Conservation (phyloP, 2,797 vertebrate genomes). For the Picus viridis region DNA sequence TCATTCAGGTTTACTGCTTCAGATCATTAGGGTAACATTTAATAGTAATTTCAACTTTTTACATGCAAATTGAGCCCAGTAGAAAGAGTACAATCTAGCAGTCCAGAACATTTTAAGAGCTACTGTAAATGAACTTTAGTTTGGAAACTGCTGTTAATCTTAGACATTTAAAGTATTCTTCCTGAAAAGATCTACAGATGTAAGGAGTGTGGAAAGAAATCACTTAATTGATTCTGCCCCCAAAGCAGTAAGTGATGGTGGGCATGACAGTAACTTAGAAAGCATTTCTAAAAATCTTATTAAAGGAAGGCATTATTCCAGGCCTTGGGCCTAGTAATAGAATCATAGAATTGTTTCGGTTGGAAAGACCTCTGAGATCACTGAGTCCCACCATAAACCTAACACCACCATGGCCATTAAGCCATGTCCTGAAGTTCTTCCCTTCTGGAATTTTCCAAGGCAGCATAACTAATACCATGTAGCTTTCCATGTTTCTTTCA, state of each 20-base stretch:
- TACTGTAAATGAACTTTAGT: conserved; percentile 1
- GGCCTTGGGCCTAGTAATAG: background rate
- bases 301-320: background rate
- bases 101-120: conserved; percentile 33
- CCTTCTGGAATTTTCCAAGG: background rate
- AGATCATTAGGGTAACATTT: conserved; percentile 5
- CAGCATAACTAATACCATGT: background rate
- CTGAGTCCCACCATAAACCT: too few species aligned
- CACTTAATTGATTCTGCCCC: background rate
- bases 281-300: background rate
- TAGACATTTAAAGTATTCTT: background rate
- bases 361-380: too few species aligned
- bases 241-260: background rate
- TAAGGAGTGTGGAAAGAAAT: background rate
- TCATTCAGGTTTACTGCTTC: conserved; percentile 25
- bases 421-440: background rate
- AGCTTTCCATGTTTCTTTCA: background rate
- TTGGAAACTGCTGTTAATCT: conserved; percentile 21
- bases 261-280: background rate
- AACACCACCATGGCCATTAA: too few species aligned
- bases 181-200: background rate
- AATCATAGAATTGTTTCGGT: too few species aligned
- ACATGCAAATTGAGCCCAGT: background rate
- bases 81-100: conserved; percentile 18
- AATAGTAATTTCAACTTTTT: conserved; percentile 30